Percentiles rank a stretch among this genome's conserved stretches.
These are phyloP conservation scores for Ageneiosus marmoratus DNA, from an alignment of 2,113 vertebrate species.

Conservation along the genomic window DNA sequence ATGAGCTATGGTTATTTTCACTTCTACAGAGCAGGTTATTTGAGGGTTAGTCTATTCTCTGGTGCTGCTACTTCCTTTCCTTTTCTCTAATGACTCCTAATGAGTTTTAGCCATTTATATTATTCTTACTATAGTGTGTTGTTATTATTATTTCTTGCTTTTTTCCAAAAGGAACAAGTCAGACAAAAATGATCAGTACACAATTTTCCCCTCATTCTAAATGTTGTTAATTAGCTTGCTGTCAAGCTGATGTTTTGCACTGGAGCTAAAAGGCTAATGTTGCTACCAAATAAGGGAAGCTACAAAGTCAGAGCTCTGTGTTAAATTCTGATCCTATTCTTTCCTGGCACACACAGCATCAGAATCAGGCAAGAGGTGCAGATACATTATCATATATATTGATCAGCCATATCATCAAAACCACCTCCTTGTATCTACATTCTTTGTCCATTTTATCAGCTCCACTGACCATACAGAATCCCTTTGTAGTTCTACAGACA, in stretches of 20 bases:
- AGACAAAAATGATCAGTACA: neutral
- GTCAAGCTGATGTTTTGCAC: neutral
- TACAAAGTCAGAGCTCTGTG: neutral
- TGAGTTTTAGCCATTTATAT: neutral
- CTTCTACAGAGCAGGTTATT: constrained; percentile 48
- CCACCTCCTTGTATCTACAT: no score
- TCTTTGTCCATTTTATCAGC: no score
- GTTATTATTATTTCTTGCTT: neutral
- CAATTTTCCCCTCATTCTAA: neutral
- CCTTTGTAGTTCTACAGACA: no score
- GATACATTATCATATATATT: neutral
- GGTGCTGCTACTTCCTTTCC: constrained; percentile 35
- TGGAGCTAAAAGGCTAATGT: neutral
- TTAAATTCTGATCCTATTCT: neutral
- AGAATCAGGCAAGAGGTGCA: no score
- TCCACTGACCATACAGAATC: no score
- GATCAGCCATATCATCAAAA: no score
- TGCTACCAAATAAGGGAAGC: neutral
- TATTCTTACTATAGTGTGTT: neutral
- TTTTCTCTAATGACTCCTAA: constrained; percentile 37
- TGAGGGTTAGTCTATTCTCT: constrained; percentile 31
- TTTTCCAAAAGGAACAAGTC: neutral
- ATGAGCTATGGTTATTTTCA: constrained; percentile 26
- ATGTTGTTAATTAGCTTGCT: neutral
- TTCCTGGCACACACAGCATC: neutral